Evolutionary conservation across 2,113 vertebrate genomes (phyloP).

Genomic region (Planiliza haematocheilus): DNA sequence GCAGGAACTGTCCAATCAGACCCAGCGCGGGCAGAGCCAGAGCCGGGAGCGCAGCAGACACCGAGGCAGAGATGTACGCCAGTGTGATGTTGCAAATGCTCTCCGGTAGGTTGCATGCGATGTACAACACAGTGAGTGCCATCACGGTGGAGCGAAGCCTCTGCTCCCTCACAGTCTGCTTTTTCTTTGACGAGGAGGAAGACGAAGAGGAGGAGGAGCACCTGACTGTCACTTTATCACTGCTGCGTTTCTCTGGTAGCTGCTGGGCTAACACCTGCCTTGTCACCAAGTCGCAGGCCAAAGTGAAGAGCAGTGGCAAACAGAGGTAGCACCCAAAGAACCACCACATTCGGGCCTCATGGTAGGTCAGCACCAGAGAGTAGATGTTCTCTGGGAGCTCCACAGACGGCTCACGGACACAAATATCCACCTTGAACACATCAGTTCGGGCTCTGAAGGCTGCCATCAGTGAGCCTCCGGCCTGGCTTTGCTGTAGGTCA

Average conservation of each 20-base stretch:
- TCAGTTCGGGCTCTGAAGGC: conserved; percentile 9
- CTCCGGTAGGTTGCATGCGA: conserved; percentile 88
- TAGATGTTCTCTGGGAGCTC: conserved; percentile 88
- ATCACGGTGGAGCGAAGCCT: conserved; percentile 88
- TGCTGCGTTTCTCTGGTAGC: conserved; percentile 25
- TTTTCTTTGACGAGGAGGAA: conserved; percentile 57
- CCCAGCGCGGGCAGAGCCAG: conserved; percentile 74
- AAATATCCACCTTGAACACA: conserved; percentile 77
- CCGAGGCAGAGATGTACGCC: conserved; percentile 84
- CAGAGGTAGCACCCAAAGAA: conserved; percentile 96
- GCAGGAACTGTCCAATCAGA: conserved; percentile 92
- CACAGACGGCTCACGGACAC: conserved; percentile 85
- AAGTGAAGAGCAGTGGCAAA: conserved; percentile 92
- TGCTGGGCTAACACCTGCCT: conserved; percentile 79
- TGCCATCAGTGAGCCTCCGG: conserved; percentile 7
- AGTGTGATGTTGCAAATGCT: conserved; percentile 88
- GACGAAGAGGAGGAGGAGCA: conserved; percentile 62
- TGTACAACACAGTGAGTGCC: conserved; percentile 86
- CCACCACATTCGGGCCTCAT: conserved; percentile 96
- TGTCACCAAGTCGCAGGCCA: conserved; percentile 93
- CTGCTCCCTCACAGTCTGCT: conserved; percentile 79
- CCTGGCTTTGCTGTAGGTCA: conserved; percentile 18
- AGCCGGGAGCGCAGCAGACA: conserved; percentile 81
- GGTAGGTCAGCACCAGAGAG: conserved; percentile 93
- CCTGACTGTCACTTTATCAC: conserved; percentile 29